Base-by-base conservation (phyloP, 35 echinoderm and acorn worm species). In the Ophioderma brevispina region DNA sequence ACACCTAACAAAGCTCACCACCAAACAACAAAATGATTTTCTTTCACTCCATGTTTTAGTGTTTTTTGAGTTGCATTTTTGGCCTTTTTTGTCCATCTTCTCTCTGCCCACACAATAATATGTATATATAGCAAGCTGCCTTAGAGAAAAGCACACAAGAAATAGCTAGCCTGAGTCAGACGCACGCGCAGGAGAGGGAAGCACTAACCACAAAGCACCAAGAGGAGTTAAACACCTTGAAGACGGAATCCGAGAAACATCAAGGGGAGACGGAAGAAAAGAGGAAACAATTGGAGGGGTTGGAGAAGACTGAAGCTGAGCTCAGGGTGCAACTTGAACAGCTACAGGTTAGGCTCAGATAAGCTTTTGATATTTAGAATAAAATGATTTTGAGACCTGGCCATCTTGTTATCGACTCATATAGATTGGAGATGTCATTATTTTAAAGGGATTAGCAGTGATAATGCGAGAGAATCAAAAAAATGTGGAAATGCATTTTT, bases 191-290 rank as follows among this genome's bases (percentile, higher is more conserved):
- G 80, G 85, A 93, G 86, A 88, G 83, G 30, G 56, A 93, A 11
- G 36, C 86, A 31, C 80, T 89, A 49, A 82, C 70, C 38, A 37
- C 46, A 0, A 15, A 36, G 33, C 83, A 85, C 35, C 52, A 31
- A 30, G 88, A 90, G 38, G 90, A 90, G 33, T 31, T 86, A 28
- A 82, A 81, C 56, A 87, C 50, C 41, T 75, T 85, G 90, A 96
- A 90, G 35, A 87, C 76, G 38, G 82, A 76, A 33, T 28, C 79
- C 10, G 87, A 91, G 82, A 84, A 86, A 43, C 81, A 82, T 70
- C 78, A 84, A 42, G 76, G 37, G 35, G 87, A 79, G 32, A 76
- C 77, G 35, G 94, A 93, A 78, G 89, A 37, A 36, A 80, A 86
- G 42, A 92, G 76, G 77, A 77, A 78, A 15, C 76, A 88, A 64